A percentile compares a stretch with the other conserved stretches of the same genome.
These are phyloP conservation scores for Brachynemurus nebulosus DNA, from an alignment of 2,888 invertebrate species.

Conservation along the genomic window DNA sequence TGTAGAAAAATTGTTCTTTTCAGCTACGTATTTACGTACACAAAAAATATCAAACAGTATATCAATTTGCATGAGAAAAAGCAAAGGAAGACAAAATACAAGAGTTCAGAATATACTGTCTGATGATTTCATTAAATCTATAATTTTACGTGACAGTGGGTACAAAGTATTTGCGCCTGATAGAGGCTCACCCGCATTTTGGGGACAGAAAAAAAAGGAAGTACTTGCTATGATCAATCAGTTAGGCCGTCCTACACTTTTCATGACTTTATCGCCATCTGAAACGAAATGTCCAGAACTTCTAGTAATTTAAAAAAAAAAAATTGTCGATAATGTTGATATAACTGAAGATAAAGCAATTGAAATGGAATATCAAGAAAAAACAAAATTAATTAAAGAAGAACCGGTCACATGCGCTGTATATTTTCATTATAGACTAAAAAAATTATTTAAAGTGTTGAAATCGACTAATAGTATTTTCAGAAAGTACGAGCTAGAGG, in stretches of 20 bases:
- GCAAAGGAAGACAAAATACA: not conserved
- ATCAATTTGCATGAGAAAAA: not conserved
- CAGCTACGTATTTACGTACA: not conserved
- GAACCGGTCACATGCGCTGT: conserved; percentile 20
- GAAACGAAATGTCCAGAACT: conserved; percentile 16
- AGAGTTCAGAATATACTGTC: not conserved
- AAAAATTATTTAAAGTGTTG: conserved; percentile 3
- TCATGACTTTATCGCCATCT: conserved; percentile 15
- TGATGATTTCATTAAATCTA: not conserved
- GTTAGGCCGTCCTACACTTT: conserved; percentile 13
- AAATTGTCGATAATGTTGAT: conserved; percentile 5
- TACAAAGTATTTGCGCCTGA: not conserved
- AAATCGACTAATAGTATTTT: conserved; percentile 16
- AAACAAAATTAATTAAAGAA: conserved; percentile 16
- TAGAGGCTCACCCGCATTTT: not conserved
- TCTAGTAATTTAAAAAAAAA: conserved; percentile 11
- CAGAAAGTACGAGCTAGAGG: conserved; percentile 13
- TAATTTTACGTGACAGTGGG: not conserved
- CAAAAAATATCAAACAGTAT: not conserved
- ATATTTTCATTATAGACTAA: conserved; percentile 7
- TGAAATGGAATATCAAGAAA: conserved; percentile 11
- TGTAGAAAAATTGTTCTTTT: not conserved
- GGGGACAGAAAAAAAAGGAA: not conserved
- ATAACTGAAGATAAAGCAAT: conserved; percentile 13
- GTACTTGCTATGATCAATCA: conserved; percentile 13